These are phyloP conservation scores for Encarsia formosa DNA, from an alignment of 2,888 invertebrate genomes.

Conservation along the genomic window DNA sequence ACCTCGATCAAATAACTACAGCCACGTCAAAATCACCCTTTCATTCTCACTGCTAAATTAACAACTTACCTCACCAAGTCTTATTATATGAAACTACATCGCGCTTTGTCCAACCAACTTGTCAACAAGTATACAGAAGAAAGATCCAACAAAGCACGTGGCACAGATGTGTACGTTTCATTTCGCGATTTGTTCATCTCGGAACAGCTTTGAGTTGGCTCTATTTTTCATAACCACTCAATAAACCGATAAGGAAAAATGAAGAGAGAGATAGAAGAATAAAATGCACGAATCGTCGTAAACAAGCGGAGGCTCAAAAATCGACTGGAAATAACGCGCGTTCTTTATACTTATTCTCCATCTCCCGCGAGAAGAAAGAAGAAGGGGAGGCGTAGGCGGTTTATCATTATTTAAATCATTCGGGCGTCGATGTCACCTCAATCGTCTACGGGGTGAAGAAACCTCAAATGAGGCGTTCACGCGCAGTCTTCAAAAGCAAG, in stretches of 20 bases:
- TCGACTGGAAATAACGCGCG: conserved; percentile 25
- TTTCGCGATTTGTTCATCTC: too few species aligned
- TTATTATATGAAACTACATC: too few species aligned
- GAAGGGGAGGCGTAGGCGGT: conserved; percentile 2
- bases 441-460: conserved; percentile 27
- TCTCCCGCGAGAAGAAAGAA: neutral
- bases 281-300: conserved; percentile 6
- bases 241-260: conserved; percentile 19
- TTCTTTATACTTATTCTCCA: neutral
- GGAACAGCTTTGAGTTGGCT: too few species aligned
- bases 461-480: conserved; percentile 45
- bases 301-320: conserved; percentile 22
- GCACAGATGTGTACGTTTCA: too few species aligned
- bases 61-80: too few species aligned
- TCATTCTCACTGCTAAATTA: too few species aligned
- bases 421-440: conserved; percentile 23
- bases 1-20: too few species aligned
- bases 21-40: too few species aligned
- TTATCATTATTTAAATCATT: conserved; percentile 30
- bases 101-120: too few species aligned
- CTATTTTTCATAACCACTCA: conserved; percentile 10
- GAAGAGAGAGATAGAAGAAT: conserved; percentile 9
- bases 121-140: too few species aligned
- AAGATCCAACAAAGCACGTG: too few species aligned
- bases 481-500: conserved; percentile 10